phyloP scores from a whole-genome alignment of 2,113 vertebrate genomes.

The Crotalus helleri region DNA sequence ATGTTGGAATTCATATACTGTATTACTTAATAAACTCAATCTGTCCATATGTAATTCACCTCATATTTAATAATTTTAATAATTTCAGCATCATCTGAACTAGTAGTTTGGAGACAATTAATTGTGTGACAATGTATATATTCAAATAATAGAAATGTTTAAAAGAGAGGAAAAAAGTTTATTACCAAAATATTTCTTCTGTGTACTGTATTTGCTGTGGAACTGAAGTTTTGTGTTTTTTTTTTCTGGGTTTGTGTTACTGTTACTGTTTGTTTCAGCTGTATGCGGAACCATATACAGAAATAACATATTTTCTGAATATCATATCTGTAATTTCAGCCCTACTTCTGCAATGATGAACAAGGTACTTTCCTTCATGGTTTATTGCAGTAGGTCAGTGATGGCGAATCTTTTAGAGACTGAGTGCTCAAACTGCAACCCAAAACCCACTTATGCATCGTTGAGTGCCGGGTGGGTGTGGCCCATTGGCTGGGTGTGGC shows the following conservation, averaged over 20 bases:
- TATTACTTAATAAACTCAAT: neutral
- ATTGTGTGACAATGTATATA: neutral
- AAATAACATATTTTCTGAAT: neutral
- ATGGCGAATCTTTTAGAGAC: too few species aligned
- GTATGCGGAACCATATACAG: neutral
- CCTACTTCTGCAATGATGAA: neutral
- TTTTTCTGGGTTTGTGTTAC: neutral
- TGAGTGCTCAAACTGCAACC: too few species aligned
- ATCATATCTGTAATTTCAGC: neutral
- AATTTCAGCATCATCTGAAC: neutral
- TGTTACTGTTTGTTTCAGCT: neutral
- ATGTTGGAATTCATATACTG: neutral
- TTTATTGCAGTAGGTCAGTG: neutral
- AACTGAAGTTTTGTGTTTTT: too few species aligned
- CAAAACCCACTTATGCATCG: too few species aligned
- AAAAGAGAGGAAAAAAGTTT: neutral
- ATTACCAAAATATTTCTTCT: neutral
- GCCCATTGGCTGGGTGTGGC: too few species aligned
- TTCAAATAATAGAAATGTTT: neutral
- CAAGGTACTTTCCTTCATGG: neutral
- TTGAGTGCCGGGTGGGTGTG: too few species aligned
- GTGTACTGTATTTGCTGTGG: neutral
- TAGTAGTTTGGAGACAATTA: neutral
- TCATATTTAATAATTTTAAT: neutral
- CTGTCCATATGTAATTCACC: neutral